Percentiles rank a stretch among this genome's conserved stretches.
Evolutionary conservation across 2,797 vertebrate species (phyloP).

Genomic region (Staurois parvus): DNA sequence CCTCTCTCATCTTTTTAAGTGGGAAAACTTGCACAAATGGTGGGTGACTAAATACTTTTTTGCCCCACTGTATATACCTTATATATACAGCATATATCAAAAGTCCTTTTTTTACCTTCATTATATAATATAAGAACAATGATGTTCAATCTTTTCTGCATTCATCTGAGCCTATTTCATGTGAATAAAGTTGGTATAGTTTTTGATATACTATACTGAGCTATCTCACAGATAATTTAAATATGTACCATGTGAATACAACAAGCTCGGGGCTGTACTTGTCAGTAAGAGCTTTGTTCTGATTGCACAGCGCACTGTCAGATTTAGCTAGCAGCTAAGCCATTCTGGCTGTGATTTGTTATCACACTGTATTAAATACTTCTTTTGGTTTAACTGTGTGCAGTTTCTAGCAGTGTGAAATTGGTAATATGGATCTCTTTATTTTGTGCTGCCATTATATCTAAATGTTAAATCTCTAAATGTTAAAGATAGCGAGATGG

Average conservation of each 20-base stretch:
- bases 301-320: not conserved
- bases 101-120: not conserved
- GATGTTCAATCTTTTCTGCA: not conserved
- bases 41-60: too few relatives aligned
- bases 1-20: too few relatives aligned
- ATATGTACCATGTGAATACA: not conserved
- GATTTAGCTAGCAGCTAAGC: not conserved
- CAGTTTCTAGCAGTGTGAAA: not conserved
- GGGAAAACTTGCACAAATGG: too few relatives aligned
- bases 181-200: not conserved
- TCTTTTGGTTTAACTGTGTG: not conserved
- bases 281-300: not conserved
- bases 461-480: too few relatives aligned
- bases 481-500: too few relatives aligned
- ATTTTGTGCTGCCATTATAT: too few relatives aligned
- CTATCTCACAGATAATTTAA: slow-evolving; percentile 1
- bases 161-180: not conserved
- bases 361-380: not conserved
- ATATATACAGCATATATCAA: not conserved
- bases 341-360: slow-evolving; percentile 1
- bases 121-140: not conserved
- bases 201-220: not conserved
- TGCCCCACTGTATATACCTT: not conserved
- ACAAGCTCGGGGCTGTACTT: not conserved
- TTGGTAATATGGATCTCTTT: too few relatives aligned